Base-by-base conservation (phyloP, 2,797 vertebrate genomes). In the Takifugu ocellatus region DNA sequence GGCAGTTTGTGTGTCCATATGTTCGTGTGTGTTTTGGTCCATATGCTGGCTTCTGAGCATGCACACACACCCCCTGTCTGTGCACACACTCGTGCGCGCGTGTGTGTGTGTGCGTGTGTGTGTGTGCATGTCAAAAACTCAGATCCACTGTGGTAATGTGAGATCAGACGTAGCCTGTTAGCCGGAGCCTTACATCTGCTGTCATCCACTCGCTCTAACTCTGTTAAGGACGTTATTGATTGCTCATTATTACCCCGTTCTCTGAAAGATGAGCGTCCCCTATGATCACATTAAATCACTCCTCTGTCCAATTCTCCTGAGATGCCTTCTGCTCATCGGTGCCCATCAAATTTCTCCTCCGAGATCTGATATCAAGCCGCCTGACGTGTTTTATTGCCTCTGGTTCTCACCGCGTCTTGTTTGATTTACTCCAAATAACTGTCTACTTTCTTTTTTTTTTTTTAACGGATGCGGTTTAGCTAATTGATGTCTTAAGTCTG, bases 221-320 rank as follows among this genome's bases (percentile, higher is more conserved):
- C 82, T 70, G 87, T 89, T 90, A 90, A 88, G 83, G 82, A 81
- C 76, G 72, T 89, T 91, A 92, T 91, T 92, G 90, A 92, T 92
- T 89, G 91, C 84, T 90, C 89, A 84, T 91, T 91, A 91, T 90
- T 90, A 90, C 86, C 83, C 80, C 85, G 81, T 74, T 85, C 78
- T 74, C 86, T 87, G 91, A 90, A 92, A 92, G 87, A 86, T 86
- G 89, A 93, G 88, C 86, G 84, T 92, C 87, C 90, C 88, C 83
- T 82, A 88, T 92, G 90, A 91, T 91, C 88, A 86, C 89, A 91
- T 92, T 92, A 91, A 91, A 89, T 85, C 85, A 83, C 87, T 83
- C 86, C 88, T 81, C 85, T 78, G 77, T 86, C 88, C 87, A 83
- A 87, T 82, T 72, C 88, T 87, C 88, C 86, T 55, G 90, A 90